Evolutionary conservation across 2,888 invertebrate genomes (phyloP).

Genomic region (Axea sp.): DNA sequence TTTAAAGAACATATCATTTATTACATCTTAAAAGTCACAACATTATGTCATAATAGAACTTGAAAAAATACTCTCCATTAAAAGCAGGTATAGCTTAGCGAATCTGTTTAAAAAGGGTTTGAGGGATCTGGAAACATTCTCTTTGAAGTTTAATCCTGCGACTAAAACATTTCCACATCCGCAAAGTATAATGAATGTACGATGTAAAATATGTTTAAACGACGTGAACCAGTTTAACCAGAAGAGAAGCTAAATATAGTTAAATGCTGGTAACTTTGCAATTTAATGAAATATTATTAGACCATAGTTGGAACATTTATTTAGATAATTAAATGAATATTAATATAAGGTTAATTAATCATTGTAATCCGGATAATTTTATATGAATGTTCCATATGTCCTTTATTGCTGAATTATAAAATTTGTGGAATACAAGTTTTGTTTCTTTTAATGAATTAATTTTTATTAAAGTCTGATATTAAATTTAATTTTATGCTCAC

Average conservation of each 20-base stretch:
- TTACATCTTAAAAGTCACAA: too few relatives aligned
- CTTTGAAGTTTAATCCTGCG: conserved; percentile 35
- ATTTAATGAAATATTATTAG: conserved; percentile 20
- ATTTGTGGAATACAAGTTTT: too few relatives aligned
- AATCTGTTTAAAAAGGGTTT: conserved; percentile 25
- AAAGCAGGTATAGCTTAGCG: conserved; percentile 1
- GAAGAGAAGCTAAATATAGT: conserved; percentile 45
- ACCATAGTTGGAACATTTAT: not conserved
- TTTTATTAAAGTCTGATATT: too few relatives aligned
- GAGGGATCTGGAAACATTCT: conserved; percentile 19
- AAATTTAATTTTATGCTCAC: too few relatives aligned
- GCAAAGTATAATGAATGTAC: conserved; percentile 40
- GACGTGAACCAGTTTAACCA: conserved; percentile 29
- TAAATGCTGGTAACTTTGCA: conserved; percentile 42
- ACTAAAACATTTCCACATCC: conserved; percentile 36
- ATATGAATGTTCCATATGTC: too few relatives aligned
- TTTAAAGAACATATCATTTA: too few relatives aligned
- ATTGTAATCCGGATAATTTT: too few relatives aligned
- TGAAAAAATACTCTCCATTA: not conserved
- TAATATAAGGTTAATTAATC: too few relatives aligned
- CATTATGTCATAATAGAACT: not conserved
- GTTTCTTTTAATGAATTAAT: too few relatives aligned
- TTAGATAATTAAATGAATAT: not conserved
- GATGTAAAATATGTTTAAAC: conserved; percentile 34
- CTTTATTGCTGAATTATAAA: too few relatives aligned